Evolutionary conservation across 2,888 invertebrate species (phyloP), one percentile per base, ranked within the genome.

Genomic region (Brenthis daphne): DNA sequence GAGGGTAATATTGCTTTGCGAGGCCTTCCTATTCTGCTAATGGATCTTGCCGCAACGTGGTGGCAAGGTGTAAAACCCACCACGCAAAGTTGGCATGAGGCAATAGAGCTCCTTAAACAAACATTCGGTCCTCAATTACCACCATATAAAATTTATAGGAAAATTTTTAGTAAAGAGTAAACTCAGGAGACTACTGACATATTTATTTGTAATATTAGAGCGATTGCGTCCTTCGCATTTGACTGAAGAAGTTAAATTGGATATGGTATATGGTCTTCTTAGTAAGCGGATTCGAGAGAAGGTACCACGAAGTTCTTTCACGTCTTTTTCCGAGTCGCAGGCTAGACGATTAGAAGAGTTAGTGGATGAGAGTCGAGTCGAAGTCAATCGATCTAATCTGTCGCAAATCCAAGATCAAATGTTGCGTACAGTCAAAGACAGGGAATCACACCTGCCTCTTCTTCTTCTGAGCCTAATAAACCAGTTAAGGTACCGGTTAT

Each of bases 21-120:
- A 3, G 76, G 76, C 0, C 55, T 76, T 8, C 61, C 8, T 29
- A 56, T 56, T 13, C 29, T 56, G 8, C 29, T 56, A 14, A 74
- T 74, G 5, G 76, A 66, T 0, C 57, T 70, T 6, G 77, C 77
- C 8, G 76, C 74, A 11, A 71, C 71, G 0, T 77, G 74, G 74
- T 73, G 71, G 74, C 69, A 70, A 16, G 73, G 69, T 5, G 70
- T 75, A 6, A 71, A 72, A 14, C 16, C 61, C 29, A 56, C 61
- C 8, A 61, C 56, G 6, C 29, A 48, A 1, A 54, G 48, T 13
- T 70, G 73, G 65, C 33, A 50, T 12, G 68, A 60, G 3, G 69
- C 73, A 29, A 29, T 71, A 2, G 51, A 66, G 0, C 6, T 37
- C 2, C 47, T 70, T 6, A 55, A 51, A 13, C 65, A 70, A 13